A percentile compares a stretch with the other conserved stretches of the same genome.
phyloP scores from a whole-genome alignment of 2,888 invertebrate genomes.

The Troilus luridus region DNA sequence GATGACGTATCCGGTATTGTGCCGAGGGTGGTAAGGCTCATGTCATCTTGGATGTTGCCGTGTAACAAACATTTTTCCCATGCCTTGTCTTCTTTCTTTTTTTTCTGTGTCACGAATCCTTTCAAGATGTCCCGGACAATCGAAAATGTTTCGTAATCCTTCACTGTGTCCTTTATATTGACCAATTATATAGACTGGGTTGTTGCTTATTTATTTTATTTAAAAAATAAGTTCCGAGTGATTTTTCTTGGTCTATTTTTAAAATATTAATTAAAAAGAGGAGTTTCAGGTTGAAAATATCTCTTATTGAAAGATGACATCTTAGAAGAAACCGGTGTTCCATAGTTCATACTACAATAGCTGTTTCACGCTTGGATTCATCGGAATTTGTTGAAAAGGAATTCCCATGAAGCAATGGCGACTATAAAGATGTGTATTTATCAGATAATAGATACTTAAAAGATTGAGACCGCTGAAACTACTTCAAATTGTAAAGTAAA shows the following conservation, averaged over 20 bases:
- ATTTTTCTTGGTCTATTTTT: background rate
- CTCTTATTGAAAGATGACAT: background rate
- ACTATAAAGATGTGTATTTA: too few species aligned
- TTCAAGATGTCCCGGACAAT: conserved; percentile 9
- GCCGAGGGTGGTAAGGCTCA: background rate
- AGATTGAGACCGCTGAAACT: too few species aligned
- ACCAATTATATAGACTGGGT: background rate
- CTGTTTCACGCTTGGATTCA: background rate
- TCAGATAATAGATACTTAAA: too few species aligned
- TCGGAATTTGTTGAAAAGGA: too few species aligned
- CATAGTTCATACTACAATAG: too few species aligned
- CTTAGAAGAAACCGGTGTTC: background rate
- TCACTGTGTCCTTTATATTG: background rate
- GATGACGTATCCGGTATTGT: background rate
- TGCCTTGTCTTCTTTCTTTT: background rate
- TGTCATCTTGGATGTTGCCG: conserved; percentile 1
- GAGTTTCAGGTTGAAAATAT: background rate
- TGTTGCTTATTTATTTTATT: background rate
- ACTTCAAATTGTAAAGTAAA: too few species aligned
- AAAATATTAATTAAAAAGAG: background rate
- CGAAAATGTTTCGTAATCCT: conserved; percentile 23
- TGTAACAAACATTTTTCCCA: conserved; percentile 11
- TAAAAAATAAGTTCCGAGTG: background rate
- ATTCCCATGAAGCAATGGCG: too few species aligned
- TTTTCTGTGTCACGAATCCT: conserved; percentile 20